Evolutionary conservation across 2,113 vertebrate species (phyloP), one percentile per base, ranked within the genome.

Genomic region (Meleagris gallopavo): DNA sequence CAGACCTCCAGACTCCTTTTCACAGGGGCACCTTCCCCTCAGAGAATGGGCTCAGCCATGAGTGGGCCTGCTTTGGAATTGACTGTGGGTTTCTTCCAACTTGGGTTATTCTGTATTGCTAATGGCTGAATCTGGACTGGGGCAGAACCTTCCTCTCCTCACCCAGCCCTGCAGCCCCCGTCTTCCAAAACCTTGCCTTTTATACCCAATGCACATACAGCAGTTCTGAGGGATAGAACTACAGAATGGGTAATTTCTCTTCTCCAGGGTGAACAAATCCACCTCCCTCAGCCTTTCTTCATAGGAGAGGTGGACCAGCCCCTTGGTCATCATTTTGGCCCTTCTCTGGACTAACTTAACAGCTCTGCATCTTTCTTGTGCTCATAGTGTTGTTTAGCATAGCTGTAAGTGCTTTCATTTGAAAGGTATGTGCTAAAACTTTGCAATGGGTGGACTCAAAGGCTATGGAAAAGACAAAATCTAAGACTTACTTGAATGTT

Each of bases 171-270:
- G 18, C 30, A 80, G 8, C 11, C 5, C 21, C 24, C 5, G 1
- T 0, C 36, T n/a, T 41, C 20, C n/a, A 27, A 21, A 40, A 8
- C 58, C 24, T 30, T 21, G 22, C 9, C 6, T 16, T 38, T 54
- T 20, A 19, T 4, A 21, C 4, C 7, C 0, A 3, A 12, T 5
- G 4, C 3, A 3, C 4, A 17, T 4, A 1, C 17, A 0, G 6
- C 14, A 45, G 3, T 60, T 71, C 27, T 24, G n/a, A 34, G 29
- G 71, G 30, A 60, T 24, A 52, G 45, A 18, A 13, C 46, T 30
- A 5, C 19, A 10, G 11, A 65, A 14, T 0, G 8, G 20, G n/a
- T 67, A 21, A 29, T 3, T 52, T 52, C 24, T 50, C 24, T 50
- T 50, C 25, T 29, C 50, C 25, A 27, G 25, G 25, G 4, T 52